Conservation (phyloP, 2,797 vertebrate genomes). For the Psittacula echo region DNA sequence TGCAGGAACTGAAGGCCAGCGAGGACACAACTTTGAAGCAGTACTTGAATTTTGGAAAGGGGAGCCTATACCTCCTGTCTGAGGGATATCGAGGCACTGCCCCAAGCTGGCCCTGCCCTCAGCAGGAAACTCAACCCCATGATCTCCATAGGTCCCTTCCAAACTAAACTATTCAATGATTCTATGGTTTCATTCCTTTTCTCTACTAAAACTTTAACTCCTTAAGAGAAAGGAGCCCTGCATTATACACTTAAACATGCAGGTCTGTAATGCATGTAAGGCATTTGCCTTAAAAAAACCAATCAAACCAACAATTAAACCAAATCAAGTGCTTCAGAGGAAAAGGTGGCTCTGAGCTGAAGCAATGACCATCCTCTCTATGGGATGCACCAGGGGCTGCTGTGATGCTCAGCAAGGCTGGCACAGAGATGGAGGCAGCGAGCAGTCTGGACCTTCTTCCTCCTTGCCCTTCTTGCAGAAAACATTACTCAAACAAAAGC, state of each 20-base stretch:
- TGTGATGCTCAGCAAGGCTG: not conserved
- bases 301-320: not conserved
- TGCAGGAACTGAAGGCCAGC: not conserved
- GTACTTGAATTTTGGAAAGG: not conserved
- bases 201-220: not conserved
- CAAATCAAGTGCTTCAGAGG: not conserved
- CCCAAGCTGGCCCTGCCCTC: not conserved
- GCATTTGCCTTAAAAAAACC: not conserved
- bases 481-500: fast-evolving
- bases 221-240: not conserved
- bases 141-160: not conserved
- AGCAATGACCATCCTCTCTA: not conserved
- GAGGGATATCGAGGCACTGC: not conserved
- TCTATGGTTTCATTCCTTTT: not conserved
- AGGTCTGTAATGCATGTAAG: not conserved
- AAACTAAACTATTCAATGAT: not conserved
- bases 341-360: not conserved
- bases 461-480: not conserved
- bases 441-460: not conserved
- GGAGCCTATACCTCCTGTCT: not conserved
- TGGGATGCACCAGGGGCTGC: not conserved
- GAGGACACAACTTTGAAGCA: not conserved
- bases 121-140: not conserved
- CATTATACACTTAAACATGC: not conserved
- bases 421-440: not conserved